Evolutionary conservation across 2,797 vertebrate species (phyloP).

Genomic region (Intellagama lesueurii): DNA sequence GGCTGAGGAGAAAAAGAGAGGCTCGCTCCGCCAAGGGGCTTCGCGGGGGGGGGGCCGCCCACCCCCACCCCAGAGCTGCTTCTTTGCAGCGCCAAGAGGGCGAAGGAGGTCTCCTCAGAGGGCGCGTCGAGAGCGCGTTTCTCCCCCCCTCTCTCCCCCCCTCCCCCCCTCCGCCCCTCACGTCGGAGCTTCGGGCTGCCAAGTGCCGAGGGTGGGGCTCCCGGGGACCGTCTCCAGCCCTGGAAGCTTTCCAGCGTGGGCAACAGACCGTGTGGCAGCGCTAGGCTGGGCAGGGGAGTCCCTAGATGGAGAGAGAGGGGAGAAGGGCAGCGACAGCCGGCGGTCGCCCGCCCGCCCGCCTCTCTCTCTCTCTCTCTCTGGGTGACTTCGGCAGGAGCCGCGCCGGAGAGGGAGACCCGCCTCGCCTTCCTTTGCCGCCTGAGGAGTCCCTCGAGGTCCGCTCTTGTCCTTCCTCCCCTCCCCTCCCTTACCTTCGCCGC

Average conservation of each 20-base stretch:
- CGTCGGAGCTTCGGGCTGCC: neutral
- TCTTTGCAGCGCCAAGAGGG: neutral
- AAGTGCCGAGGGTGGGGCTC: neutral
- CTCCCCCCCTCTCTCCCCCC: neutral
- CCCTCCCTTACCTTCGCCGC: neutral
- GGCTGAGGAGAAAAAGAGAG: neutral
- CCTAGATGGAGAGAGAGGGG: no score
- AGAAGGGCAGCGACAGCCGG: neutral
- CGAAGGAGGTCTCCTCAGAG: no score
- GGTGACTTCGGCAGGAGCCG: neutral
- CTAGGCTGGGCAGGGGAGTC: no score
- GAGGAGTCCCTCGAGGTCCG: neutral
- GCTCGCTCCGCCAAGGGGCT: neutral
- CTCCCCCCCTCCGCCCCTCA: accelerated
- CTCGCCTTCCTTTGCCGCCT: neutral
- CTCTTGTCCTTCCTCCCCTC: neutral
- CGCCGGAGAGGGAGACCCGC: neutral
- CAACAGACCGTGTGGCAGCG: neutral
- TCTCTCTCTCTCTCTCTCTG: neutral
- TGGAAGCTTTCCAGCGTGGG: neutral
- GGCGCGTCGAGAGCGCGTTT: neutral
- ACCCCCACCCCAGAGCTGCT: no score
- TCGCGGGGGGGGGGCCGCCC: no score
- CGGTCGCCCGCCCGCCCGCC: neutral
- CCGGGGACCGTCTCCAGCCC: no score